Percentiles rank a stretch among this genome's conserved stretches.
phyloP scores from a whole-genome alignment of 1,140 invertebrate species.

The Papilio glaucus region DNA sequence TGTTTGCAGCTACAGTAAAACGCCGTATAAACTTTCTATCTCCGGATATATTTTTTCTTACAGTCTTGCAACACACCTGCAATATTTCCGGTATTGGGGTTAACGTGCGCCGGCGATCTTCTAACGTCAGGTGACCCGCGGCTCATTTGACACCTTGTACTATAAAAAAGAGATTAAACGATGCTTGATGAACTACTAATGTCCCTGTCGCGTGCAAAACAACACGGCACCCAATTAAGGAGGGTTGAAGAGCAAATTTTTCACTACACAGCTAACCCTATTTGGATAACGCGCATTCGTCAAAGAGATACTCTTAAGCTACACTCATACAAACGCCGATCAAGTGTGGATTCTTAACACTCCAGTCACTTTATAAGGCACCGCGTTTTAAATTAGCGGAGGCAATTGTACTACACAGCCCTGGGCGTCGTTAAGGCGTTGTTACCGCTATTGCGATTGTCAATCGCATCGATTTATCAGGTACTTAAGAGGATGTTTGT shows the following conservation, averaged over 20 bases:
- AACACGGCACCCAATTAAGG: slow-evolving; percentile 76
- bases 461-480: slow-evolving; percentile 76
- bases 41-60: background rate
- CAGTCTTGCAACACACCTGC: background rate
- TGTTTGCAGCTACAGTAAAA: background rate
- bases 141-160: background rate
- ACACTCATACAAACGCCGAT: slow-evolving; percentile 79
- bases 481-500: slow-evolving; percentile 65
- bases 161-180: slow-evolving; percentile 6
- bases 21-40: background rate
- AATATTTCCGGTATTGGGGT: background rate
- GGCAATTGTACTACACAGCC: slow-evolving; percentile 73
- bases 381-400: slow-evolving; percentile 77
- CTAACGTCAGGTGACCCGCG: background rate
- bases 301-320: slow-evolving; percentile 64
- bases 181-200: slow-evolving; percentile 22
- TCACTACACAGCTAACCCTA: slow-evolving; percentile 74
- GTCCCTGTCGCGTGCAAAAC: slow-evolving; percentile 48
- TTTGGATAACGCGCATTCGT: slow-evolving; percentile 72
- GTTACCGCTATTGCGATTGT: slow-evolving; percentile 64
- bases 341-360: slow-evolving; percentile 77
- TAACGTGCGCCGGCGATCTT: background rate
- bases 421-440: slow-evolving; percentile 57
- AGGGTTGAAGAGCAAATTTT: slow-evolving; percentile 78
- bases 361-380: slow-evolving; percentile 71